These are phyloP conservation scores for Strix occidentalis DNA, from an alignment of 2,797 vertebrate species.

Conservation along the genomic window DNA sequence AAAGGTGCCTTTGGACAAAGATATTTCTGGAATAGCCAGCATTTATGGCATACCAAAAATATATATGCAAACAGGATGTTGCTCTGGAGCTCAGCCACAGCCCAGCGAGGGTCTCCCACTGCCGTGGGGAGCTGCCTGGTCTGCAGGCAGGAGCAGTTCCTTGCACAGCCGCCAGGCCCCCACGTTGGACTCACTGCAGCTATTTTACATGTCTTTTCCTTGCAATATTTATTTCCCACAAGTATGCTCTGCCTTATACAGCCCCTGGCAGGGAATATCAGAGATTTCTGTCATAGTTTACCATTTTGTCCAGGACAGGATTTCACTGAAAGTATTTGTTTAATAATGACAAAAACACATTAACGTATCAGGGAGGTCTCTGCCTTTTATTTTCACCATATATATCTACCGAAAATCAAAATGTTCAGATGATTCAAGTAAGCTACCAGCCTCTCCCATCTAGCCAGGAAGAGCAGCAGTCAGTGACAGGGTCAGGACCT, in stretches of 20 bases:
- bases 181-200: fast-evolving
- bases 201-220: not conserved
- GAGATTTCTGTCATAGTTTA: not conserved
- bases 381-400: not conserved
- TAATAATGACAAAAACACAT: not conserved
- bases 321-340: not conserved
- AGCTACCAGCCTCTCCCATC: not conserved
- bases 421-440: not conserved
- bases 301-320: not conserved
- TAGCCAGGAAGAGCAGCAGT: not conserved
- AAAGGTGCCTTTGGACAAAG: not conserved
- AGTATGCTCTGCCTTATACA: not conserved
- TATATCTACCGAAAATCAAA: not conserved
- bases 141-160: not conserved
- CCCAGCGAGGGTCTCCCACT: not conserved
- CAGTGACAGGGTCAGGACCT: not conserved
- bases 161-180: not conserved
- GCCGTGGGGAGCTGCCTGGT: not conserved
- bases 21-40: not conserved
- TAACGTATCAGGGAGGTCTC: fast-evolving
- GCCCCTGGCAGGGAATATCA: not conserved
- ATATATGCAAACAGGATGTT: not conserved
- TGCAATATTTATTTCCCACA: not conserved
- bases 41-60: not conserved
- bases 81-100: not conserved